These are phyloP conservation scores for Zaprionus tsacasi DNA, from an alignment of 1,140 invertebrate species.

Conservation along the genomic window DNA sequence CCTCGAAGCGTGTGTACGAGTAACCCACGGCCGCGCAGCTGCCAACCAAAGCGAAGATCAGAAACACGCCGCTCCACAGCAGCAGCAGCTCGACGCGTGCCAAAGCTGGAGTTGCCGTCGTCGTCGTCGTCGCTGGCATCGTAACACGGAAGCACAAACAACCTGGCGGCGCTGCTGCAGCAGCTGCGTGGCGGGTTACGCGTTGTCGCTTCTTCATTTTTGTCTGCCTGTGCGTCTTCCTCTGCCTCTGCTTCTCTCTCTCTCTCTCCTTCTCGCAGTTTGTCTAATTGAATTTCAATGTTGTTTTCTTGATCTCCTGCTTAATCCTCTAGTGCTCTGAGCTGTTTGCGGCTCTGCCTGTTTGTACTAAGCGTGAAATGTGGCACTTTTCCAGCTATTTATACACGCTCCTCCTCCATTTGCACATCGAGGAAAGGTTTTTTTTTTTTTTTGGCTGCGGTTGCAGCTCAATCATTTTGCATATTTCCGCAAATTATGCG, in stretches of 20 bases:
- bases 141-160: conserved; percentile 74
- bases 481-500: conserved; percentile 80
- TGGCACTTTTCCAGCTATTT: conserved; percentile 75
- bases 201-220: conserved; percentile 63
- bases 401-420: conserved; percentile 42
- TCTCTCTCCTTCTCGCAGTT: conserved; percentile 8
- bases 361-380: conserved; percentile 75
- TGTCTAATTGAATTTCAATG: conserved; percentile 38
- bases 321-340: conserved; percentile 35
- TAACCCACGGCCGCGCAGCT: conserved; percentile 85
- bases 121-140: neutral
- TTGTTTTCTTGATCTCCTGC: conserved; percentile 3
- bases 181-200: conserved; percentile 48
- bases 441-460: neutral
- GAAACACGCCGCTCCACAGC: conserved; percentile 20
- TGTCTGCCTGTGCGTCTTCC: neutral
- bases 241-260: neutral
- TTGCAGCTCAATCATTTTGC: conserved; percentile 48
- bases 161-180: conserved; percentile 9
- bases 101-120: neutral
- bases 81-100: conserved; percentile 50
- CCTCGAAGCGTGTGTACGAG: conserved; percentile 88
- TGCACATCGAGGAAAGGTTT: conserved; percentile 45
- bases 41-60: conserved; percentile 44
- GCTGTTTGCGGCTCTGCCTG: neutral